Evolutionary conservation across 2,888 invertebrate genomes (phyloP).

Genomic region (Leptopterna dolabrata): DNA sequence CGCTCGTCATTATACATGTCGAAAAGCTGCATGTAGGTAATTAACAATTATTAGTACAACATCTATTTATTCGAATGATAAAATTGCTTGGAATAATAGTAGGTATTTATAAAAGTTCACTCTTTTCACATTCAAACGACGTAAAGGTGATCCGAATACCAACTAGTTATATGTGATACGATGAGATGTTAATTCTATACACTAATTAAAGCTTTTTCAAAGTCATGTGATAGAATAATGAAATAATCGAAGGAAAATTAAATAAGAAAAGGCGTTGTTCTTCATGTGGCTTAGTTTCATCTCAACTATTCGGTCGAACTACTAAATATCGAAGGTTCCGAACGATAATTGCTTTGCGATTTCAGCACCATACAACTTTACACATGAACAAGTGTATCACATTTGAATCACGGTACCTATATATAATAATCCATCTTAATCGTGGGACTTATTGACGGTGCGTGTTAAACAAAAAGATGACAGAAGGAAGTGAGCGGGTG

Average conservation of each 20-base stretch:
- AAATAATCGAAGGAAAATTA: neutral
- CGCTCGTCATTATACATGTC: too few relatives aligned
- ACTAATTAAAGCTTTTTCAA: slow-evolving; percentile 51
- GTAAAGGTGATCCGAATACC: neutral
- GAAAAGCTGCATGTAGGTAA: too few relatives aligned
- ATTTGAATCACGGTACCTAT: too few relatives aligned
- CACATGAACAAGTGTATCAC: too few relatives aligned
- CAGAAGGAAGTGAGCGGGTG: too few relatives aligned
- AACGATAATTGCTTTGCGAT: too few relatives aligned
- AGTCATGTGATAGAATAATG: slow-evolving; percentile 24
- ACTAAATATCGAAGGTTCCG: too few relatives aligned
- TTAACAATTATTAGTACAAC: neutral
- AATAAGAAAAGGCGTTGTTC: neutral
- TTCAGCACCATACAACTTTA: too few relatives aligned
- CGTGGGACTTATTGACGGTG: too few relatives aligned
- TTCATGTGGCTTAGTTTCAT: neutral
- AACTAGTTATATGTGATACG: neutral
- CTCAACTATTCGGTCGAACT: neutral
- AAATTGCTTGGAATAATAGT: neutral
- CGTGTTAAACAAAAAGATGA: too few relatives aligned
- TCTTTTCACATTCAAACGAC: neutral
- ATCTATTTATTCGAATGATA: neutral
- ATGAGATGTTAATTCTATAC: neutral
- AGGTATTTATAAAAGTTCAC: neutral
- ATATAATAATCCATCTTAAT: too few relatives aligned